These are phyloP conservation scores for Heliocidaris erythrogramma DNA, from an alignment of 35 echinoderm and acorn worm genomes.

Conservation along the genomic window DNA sequence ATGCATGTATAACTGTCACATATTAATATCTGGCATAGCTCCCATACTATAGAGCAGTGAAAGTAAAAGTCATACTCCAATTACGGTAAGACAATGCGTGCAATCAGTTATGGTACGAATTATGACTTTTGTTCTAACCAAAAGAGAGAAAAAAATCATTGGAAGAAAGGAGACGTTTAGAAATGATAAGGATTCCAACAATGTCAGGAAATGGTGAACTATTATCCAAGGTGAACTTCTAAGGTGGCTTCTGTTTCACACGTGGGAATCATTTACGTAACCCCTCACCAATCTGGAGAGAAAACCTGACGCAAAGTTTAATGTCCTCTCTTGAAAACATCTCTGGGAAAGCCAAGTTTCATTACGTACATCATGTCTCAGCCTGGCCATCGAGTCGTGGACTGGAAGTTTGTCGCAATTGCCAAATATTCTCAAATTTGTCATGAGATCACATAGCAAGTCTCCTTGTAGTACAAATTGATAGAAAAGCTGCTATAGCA, in stretches of 20 bases:
- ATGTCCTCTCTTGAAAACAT: background rate
- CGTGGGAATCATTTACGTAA: background rate
- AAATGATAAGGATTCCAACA: slow-evolving; percentile 11
- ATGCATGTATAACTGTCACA: background rate
- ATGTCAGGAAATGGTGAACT: slow-evolving; percentile 1
- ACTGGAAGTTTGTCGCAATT: background rate
- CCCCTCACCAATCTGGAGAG: background rate
- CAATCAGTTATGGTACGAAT: background rate
- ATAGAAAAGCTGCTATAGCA: background rate
- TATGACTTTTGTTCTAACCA: background rate
- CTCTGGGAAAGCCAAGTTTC: background rate
- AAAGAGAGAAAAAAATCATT: background rate
- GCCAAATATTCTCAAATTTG: background rate
- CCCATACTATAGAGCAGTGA: background rate
- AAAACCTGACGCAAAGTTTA: background rate
- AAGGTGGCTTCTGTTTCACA: background rate
- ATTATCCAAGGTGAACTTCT: background rate
- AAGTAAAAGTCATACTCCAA: background rate
- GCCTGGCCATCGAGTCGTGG: background rate
- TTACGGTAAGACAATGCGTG: background rate
- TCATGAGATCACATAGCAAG: background rate
- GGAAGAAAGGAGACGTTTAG: background rate
- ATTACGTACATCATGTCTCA: background rate
- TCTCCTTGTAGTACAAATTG: background rate
- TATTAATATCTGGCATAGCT: background rate